phyloP scores from a whole-genome alignment of 2,888 invertebrate genomes.

The Himalopsyche tibetana region DNA sequence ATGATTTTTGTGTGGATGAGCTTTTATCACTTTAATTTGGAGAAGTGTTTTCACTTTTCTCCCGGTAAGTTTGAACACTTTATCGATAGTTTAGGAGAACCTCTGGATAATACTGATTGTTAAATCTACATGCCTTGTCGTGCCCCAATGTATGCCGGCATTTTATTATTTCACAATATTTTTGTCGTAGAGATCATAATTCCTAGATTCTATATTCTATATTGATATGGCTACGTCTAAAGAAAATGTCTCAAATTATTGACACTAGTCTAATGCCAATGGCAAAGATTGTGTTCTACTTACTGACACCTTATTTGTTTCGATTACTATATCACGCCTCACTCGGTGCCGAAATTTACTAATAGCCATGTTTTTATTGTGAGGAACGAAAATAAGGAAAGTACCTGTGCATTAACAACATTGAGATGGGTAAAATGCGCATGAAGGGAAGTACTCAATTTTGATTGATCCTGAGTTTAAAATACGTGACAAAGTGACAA shows the following conservation, averaged over 20 bases:
- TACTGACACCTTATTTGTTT: too few relatives aligned
- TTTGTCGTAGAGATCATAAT: background rate
- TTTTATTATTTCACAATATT: constrained; percentile 48
- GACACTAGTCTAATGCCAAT: too few relatives aligned
- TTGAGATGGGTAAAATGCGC: too few relatives aligned
- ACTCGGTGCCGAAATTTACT: background rate
- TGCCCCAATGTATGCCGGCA: constrained; percentile 33
- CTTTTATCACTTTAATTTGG: background rate
- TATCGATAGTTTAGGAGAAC: background rate
- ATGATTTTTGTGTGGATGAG: background rate
- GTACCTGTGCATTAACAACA: too few relatives aligned
- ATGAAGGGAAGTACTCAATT: too few relatives aligned
- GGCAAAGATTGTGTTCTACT: too few relatives aligned
- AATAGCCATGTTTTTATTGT: constrained; percentile 19
- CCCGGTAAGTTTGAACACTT: background rate
- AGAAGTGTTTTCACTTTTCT: background rate
- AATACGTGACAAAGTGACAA: too few relatives aligned
- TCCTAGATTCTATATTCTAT: background rate
- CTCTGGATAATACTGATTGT: background rate
- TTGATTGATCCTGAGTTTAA: too few relatives aligned
- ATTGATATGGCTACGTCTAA: background rate
- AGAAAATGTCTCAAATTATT: background rate
- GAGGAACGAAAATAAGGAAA: background rate
- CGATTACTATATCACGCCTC: too few relatives aligned
- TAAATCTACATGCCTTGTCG: background rate